phyloP scores from a whole-genome alignment of 35 echinoderm and acorn worm genomes.

The Ophioderma brevispina region DNA sequence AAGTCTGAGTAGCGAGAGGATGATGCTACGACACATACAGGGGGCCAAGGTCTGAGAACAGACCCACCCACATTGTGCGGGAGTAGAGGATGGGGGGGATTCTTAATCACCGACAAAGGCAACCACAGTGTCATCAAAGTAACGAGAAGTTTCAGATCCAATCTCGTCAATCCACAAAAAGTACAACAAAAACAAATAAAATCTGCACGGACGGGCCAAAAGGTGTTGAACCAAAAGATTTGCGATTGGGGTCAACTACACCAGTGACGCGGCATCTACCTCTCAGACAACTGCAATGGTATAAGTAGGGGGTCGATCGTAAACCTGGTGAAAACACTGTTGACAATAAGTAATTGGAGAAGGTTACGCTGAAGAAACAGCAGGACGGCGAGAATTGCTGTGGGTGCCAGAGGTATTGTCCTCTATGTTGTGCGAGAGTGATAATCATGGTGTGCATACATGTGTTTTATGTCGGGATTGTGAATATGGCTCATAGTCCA shows the following conservation, averaged over 20 bases:
- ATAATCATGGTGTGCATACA: background rate
- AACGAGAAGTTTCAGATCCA: background rate
- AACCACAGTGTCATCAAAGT: background rate
- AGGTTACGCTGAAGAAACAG: background rate
- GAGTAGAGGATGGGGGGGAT: background rate
- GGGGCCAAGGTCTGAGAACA: background rate
- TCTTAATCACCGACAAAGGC: background rate
- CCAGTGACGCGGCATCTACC: background rate
- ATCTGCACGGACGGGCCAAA: no score
- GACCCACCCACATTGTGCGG: constrained; percentile 1
- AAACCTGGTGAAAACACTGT: background rate
- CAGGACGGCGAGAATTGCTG: background rate
- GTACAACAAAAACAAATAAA: no score
- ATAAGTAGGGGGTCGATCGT: background rate
- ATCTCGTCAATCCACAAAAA: background rate
- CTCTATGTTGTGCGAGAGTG: background rate
- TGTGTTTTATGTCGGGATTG: background rate
- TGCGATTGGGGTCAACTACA: background rate
- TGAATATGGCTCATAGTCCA: no score
- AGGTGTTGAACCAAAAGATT: background rate
- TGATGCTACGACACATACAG: background rate
- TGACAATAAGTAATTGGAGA: background rate
- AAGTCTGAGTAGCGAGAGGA: background rate
- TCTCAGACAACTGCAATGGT: background rate
- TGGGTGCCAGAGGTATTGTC: background rate